Evolutionary conservation across 1,140 invertebrate species (phyloP).

Genomic region (Homalodisca vitripennis): DNA sequence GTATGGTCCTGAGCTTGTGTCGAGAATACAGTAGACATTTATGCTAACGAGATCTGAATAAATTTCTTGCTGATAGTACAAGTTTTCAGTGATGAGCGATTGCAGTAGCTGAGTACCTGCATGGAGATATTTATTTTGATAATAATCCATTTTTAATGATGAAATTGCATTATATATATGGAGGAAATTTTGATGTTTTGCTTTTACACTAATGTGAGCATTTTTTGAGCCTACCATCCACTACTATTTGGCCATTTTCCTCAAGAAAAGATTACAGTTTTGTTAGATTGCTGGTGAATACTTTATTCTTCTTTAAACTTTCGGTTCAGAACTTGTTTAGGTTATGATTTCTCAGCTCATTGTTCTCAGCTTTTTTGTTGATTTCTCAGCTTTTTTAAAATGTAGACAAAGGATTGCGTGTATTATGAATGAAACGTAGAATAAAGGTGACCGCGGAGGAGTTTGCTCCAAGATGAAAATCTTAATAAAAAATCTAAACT

Average conservation of each 20-base stretch:
- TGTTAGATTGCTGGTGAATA: neutral
- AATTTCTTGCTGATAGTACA: slow-evolving; percentile 1
- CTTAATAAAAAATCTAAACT: neutral
- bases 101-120: neutral
- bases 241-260: neutral
- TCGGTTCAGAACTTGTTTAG: neutral
- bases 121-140: neutral
- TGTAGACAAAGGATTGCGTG: neutral
- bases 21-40: neutral
- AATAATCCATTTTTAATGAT: neutral
- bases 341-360: neutral
- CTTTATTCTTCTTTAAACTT: neutral
- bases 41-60: neutral
- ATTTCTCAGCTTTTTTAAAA: neutral
- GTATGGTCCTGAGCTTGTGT: neutral
- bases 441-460: neutral
- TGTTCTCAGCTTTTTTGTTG: neutral
- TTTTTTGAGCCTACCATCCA: slow-evolving; percentile 9
- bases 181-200: neutral
- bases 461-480: neutral
- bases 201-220: neutral
- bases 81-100: neutral
- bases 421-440: neutral
- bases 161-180: neutral
- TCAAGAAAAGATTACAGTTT: slow-evolving; percentile 3